These are phyloP conservation scores for Brenthis ino DNA, from an alignment of 2,888 invertebrate genomes.

Conservation along the genomic window DNA sequence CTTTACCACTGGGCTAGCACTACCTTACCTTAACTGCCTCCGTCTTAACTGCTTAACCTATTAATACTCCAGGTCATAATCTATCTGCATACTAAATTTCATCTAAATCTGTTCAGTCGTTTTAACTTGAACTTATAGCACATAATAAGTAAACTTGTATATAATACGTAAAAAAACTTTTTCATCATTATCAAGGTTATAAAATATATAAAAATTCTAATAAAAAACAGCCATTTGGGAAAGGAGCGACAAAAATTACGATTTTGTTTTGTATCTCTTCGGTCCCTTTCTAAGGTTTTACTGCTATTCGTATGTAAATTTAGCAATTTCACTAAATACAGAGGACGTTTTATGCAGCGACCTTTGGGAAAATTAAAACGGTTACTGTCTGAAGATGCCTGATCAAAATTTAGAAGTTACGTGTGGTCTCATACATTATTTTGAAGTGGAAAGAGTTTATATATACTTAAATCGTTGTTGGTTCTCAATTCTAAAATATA, in stretches of 20 bases:
- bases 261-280: slow-evolving; percentile 43
- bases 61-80: too few relatives aligned
- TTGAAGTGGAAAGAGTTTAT: too few relatives aligned
- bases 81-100: too few relatives aligned
- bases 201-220: slow-evolving; percentile 21
- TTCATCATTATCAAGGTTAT: neutral
- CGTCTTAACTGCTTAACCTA: too few relatives aligned
- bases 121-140: too few relatives aligned
- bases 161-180: neutral
- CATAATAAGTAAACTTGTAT: too few relatives aligned
- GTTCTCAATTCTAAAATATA: too few relatives aligned
- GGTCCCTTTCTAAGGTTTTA: slow-evolving; percentile 42
- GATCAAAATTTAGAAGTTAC: neutral
- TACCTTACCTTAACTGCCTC: too few relatives aligned
- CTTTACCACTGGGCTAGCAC: too few relatives aligned
- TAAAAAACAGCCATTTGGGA: slow-evolving; percentile 31
- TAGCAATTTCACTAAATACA: slow-evolving; percentile 42
- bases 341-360: slow-evolving; percentile 30
- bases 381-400: slow-evolving; percentile 14
- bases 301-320: slow-evolving; percentile 45
- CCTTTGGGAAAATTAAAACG: slow-evolving; percentile 32
- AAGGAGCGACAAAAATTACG: slow-evolving; percentile 38
- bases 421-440: too few relatives aligned
- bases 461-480: too few relatives aligned
- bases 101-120: too few relatives aligned